Base-by-base conservation (phyloP, 2,888 invertebrate species). In the Hydroisotoma schaefferi region DNA sequence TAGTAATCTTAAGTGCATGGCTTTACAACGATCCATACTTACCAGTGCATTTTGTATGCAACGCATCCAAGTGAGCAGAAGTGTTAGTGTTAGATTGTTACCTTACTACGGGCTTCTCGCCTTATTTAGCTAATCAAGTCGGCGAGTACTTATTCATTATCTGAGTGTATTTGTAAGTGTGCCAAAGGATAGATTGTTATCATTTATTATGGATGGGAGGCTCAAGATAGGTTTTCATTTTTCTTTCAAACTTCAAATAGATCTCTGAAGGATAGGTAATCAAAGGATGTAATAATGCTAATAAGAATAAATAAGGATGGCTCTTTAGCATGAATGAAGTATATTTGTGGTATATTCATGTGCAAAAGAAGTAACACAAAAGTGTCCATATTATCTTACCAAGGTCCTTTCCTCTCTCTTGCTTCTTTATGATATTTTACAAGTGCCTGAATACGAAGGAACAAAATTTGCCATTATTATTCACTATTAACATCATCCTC, bases 201-300 rank as follows among this genome's bases (percentile, higher is more conserved):
- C 15, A 33, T 33, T 33, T 33, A 33, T 8, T 40, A 40, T 40
- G 5, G 5, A 15, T 40, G 40, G 8, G n/a, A 10, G 40, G 5
- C 5, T 40, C n/a, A 18, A 40, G n/a, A 18, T 4, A 15, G 40
- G n/a, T 33, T 33, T 33, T 33, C 33, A 33, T 33, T 33, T 33
- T n/a, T n/a, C n/a, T n/a, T n/a, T n/a, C 20, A 18, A 5, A 49
- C n/a, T 49, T 49, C 49, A 27, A 49, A 49, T 27, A 49, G 28
- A 49, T 49, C 49, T 49, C 18, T 25, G 25, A 49, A 49, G 49
- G 28, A 49, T 49, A 49, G 28, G 27, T 46, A 46, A 25, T 26
- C 25, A 46, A 20, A 49, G 49, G 40, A 15, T 5, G 40, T 40
- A 40, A 18, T 40, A 40, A 40, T 40, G 20, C 15, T 33, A 33